A percentile compares a stretch with the other conserved stretches of the same genome.
Evolutionary conservation across 2,113 vertebrate species (phyloP).

Genomic region (Hemiscyllium ocellatum): DNA sequence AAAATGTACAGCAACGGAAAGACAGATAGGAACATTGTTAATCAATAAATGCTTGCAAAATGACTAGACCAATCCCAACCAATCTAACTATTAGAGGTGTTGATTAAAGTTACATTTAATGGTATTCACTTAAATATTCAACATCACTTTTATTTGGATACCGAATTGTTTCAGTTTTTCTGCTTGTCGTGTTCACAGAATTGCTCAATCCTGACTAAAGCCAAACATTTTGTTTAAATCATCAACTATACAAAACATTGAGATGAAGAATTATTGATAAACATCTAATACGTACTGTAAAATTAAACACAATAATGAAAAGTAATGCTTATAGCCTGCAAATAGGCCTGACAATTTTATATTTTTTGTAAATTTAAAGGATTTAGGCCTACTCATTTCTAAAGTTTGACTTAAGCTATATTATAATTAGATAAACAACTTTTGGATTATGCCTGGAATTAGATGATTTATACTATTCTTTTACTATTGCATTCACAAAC

Average conservation of each 20-base stretch:
- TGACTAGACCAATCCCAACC: not conserved
- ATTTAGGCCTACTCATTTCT: not conserved
- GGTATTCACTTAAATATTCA: not conserved
- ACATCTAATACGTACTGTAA: not conserved
- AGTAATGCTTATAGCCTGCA: not conserved
- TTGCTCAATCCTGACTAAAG: not conserved
- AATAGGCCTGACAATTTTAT: not conserved
- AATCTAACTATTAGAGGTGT: not conserved
- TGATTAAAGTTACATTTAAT: not conserved
- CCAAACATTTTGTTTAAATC: not conserved
- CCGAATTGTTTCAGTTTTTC: not conserved
- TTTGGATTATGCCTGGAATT: not conserved
- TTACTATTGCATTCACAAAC: not conserved
- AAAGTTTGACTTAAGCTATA: not conserved
- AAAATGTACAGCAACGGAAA: not conserved
- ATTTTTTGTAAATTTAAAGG: not conserved
- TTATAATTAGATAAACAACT: not conserved
- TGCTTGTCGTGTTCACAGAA: not conserved
- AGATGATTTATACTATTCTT: constrained; percentile 7
- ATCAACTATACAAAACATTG: not conserved
- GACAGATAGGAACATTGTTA: not conserved
- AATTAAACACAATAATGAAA: not conserved
- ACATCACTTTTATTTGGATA: not conserved
- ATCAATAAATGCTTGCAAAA: not conserved
- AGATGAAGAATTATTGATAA: not conserved